Conservation (phyloP, 2,797 vertebrate species). For the Phrynocephalus forsythii region DNA sequence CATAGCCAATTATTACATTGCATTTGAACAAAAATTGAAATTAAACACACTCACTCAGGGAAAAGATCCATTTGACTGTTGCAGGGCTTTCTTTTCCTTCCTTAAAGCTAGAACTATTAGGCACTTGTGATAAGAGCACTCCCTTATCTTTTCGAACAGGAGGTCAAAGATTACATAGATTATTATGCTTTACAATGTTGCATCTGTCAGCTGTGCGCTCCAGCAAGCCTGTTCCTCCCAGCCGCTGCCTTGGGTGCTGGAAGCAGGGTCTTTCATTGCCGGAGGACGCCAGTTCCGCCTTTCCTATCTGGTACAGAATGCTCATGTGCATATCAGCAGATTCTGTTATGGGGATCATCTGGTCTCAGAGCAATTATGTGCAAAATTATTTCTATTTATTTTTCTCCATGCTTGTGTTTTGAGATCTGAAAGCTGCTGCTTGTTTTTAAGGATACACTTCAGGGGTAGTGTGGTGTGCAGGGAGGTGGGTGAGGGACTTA, state of each 20-base stretch:
- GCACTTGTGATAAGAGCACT: not conserved
- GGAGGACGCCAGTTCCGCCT: not conserved
- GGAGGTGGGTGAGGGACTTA: not conserved
- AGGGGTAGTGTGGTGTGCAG: conserved; percentile 7
- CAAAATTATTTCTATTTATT: not conserved
- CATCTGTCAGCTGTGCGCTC: conserved; percentile 45
- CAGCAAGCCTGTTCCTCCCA: conserved; percentile 32
- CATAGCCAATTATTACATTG: not conserved
- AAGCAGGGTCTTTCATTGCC: not conserved
- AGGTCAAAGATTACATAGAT: conserved; percentile 21
- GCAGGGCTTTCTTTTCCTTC: not conserved
- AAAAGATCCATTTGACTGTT: not conserved
- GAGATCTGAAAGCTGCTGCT: not conserved
- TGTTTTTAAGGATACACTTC: not conserved
- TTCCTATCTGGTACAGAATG: conserved; percentile 29
- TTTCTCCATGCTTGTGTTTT: not conserved
- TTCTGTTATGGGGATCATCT: not conserved
- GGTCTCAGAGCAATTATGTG: not conserved
- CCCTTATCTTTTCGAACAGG: not conserved
- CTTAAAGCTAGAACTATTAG: not conserved
- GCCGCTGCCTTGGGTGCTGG: conserved; percentile 27
- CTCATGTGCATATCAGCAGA: not conserved
- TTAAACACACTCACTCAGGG: not conserved
- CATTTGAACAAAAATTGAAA: not conserved
- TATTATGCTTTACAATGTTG: conserved; percentile 28